A percentile compares a stretch with the other conserved stretches of the same genome.
phyloP scores from a whole-genome alignment of 1,140 invertebrate genomes.

The Drosophila lacteicornis region DNA sequence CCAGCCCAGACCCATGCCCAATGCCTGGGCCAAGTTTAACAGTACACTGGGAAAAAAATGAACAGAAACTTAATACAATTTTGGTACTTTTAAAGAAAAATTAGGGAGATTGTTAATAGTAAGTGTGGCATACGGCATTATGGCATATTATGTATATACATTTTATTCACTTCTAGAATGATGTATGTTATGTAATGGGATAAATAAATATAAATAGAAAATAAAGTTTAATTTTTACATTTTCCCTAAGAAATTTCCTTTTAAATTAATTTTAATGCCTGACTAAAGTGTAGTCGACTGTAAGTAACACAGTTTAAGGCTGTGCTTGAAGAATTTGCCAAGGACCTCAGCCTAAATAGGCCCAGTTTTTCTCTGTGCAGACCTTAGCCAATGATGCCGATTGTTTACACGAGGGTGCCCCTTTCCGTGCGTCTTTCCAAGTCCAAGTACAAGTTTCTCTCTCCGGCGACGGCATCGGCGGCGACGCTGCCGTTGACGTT shows the following conservation, averaged over 20 bases:
- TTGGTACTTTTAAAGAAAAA: too few species aligned
- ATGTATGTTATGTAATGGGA: too few species aligned
- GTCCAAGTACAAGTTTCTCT: conserved; percentile 72
- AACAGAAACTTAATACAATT: background rate
- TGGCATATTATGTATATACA: too few species aligned
- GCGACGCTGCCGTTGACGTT: conserved; percentile 21
- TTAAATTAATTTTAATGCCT: too few species aligned
- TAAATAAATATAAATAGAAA: too few species aligned
- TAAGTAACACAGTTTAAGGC: too few species aligned
- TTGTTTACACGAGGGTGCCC: conserved; percentile 56
- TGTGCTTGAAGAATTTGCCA: background rate
- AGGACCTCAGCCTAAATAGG: background rate
- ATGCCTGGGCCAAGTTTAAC: conserved; percentile 1
- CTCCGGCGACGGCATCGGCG: conserved; percentile 13
- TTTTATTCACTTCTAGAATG: too few species aligned
- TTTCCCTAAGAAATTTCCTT: too few species aligned
- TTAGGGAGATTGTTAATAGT: too few species aligned
- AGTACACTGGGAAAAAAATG: conserved; percentile 4
- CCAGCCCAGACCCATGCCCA: conserved; percentile 9
- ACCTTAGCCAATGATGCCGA: conserved; percentile 73
- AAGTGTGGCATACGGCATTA: too few species aligned
- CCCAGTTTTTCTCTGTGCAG: conserved; percentile 18
- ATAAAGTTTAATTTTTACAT: too few species aligned
- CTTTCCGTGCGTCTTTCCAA: conserved; percentile 35
- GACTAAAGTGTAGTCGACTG: too few species aligned